Base-by-base conservation (phyloP, 1,140 invertebrate genomes). In the Cotesia glomerata region DNA sequence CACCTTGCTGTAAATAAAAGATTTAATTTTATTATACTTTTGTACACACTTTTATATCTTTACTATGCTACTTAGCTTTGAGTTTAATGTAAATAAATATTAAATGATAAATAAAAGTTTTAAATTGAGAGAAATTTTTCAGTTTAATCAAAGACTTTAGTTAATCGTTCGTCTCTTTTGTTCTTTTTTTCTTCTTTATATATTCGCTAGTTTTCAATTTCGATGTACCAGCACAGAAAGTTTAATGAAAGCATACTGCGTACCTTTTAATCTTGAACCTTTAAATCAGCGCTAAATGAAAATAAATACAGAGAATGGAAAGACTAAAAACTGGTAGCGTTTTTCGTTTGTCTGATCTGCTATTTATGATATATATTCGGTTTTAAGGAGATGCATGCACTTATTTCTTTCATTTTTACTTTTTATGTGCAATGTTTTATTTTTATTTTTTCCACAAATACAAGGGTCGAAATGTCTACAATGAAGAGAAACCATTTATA, bases 361-460 rank as follows among this genome's bases (percentile, higher is more conserved):
- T 52, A 74, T 35, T 69, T 69, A 76, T 45, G 4, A 45, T 45
- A 77, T 82, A 79, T 82, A 80, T 84, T 83, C 80, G 77, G 69
- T 76, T 75, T 61, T 67, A 45, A 45, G 72, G 59, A 80, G 80
- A 79, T 77, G 79, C 80, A 76, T 32, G 78, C 71, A 63, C 66
- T 52, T 54, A 52, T 65, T 63, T 69, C 54, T 73, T 58, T 36
- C 58, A 52, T 52, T 39, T 52, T 14, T 45, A 16, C 35, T 11
- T 58, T 66, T 14, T 52, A 32, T 61, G 0, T 26, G 26, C 26
- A 1, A 26, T 26, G 1, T 59, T 65, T 64, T 76, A 72, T 73
- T 74, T 73, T 74, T 14, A 73, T 74, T 61, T 74, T 72, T 69
- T 73, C 39, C 73, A 62, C 67, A 16, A 68, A 52, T 51, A 62